These are phyloP conservation scores for Coelinius sp. DNA, from an alignment of 2,888 invertebrate genomes.

Conservation along the genomic window DNA sequence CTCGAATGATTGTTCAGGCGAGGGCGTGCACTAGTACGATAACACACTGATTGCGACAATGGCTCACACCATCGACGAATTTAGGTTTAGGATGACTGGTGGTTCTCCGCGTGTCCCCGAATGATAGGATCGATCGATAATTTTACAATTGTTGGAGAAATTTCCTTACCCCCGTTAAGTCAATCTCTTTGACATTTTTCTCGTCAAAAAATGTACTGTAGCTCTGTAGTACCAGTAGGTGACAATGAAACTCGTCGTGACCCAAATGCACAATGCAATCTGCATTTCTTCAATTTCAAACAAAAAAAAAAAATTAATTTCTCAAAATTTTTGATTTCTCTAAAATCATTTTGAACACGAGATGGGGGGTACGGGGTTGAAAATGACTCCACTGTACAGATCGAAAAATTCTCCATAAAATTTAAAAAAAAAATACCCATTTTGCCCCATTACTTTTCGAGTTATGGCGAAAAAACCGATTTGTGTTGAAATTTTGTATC, in stretches of 20 bases:
- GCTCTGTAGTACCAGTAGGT: conserved; percentile 79
- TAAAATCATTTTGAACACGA: too few relatives aligned
- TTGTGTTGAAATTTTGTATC: too few relatives aligned
- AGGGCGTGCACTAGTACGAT: neutral
- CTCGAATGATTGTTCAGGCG: neutral
- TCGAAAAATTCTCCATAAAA: too few relatives aligned
- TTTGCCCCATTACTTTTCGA: too few relatives aligned
- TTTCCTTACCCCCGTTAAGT: conserved; percentile 61
- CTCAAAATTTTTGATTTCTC: neutral
- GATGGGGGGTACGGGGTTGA: too few relatives aligned
- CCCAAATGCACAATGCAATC: conserved; percentile 79
- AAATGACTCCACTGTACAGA: too few relatives aligned
- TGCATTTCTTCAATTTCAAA: conserved; percentile 76
- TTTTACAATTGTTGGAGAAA: too few relatives aligned
- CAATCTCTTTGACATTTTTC: conserved; percentile 65
- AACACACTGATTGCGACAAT: neutral
- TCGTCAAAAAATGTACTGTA: conserved; percentile 79
- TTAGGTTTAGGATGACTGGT: neutral
- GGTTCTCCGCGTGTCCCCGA: conserved; percentile 25
- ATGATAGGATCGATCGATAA: conserved; percentile 23
- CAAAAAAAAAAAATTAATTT: conserved; percentile 34
- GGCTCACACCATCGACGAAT: neutral
- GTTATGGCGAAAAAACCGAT: too few relatives aligned
- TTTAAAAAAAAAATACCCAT: too few relatives aligned
- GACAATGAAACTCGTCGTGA: conserved; percentile 79